Evolutionary conservation across 1,140 invertebrate species (phyloP), one percentile per base, ranked within the genome.

Genomic region (Pseudobourletiella spinata): DNA sequence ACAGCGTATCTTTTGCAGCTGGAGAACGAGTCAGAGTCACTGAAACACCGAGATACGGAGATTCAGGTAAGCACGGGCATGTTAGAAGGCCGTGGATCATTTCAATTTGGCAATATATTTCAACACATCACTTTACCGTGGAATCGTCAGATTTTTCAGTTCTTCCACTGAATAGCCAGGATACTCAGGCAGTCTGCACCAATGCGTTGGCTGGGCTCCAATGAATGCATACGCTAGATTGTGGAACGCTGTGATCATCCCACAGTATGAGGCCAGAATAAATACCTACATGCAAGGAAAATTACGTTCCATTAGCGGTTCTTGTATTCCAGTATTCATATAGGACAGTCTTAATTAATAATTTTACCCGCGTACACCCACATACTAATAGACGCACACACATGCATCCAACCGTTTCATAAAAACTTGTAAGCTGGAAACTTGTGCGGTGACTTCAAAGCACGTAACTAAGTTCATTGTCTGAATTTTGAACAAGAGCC

Each of bases 191-290:
- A 70, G 20, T 4, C 52, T 18, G 57, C 69, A 70, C 64, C 64
- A 69, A 42, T 64, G 61, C n/a, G 61, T 61, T 15, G 67, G 64
- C 11, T 50, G 66, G 15, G 64, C 66, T 51, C 66, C 69, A 61
- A 70, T 63, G 50, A 70, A 70, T 26, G 67, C 69, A 61, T 70
- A 70, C 24, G 56, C 61, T 42, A 67, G 55, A 39, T 67, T 67
- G 22, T 67, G 65, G 42, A 67, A 24, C 4, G 65, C 65, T 25
- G 65, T 67, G n/a, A 58, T 42, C 35, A 67, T 61, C 25, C 65
- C 65, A 54, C 57, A 60, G 26, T 57, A 64, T 3, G 65, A 67
- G 26, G 57, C 62, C 46, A 67, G 24, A 20, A 67, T 18, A 39
- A 67, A 67, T 16, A 64, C 43, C 65, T 67, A 44, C 24, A 52